Percentiles rank a stretch among this genome's conserved stretches.
These are phyloP conservation scores for Chrysodeixis includens DNA, from an alignment of 2,888 invertebrate species.

Conservation along the genomic window DNA sequence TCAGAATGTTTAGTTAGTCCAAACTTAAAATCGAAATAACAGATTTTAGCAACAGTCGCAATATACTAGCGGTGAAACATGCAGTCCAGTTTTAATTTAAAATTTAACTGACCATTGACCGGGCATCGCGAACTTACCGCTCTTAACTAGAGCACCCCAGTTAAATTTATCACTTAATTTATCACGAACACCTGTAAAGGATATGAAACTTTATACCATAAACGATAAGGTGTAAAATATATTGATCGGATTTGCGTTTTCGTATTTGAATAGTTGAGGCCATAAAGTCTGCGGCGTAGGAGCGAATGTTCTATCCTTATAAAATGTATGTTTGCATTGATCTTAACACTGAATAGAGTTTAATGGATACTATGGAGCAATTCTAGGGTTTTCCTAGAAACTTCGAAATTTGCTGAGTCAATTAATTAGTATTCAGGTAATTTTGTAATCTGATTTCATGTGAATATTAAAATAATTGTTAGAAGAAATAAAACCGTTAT, in stretches of 20 bases:
- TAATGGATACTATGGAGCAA: constrained; percentile 13
- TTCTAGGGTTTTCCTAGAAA: background rate
- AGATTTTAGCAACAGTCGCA: constrained; percentile 7
- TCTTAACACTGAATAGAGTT: constrained; percentile 14
- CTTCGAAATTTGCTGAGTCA: background rate
- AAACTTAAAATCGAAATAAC: background rate
- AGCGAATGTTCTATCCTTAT: constrained; percentile 14
- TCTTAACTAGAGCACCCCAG: constrained; percentile 32
- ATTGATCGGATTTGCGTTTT: constrained; percentile 14
- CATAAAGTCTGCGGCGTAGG: constrained; percentile 19
- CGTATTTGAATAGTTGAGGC: constrained; percentile 39
- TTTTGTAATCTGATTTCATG: background rate
- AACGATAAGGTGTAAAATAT: constrained; percentile 33
- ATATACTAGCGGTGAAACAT: constrained; percentile 13
- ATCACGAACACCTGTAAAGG: constrained; percentile 17
- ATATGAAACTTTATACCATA: constrained; percentile 31
- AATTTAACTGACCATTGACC: constrained; percentile 48
- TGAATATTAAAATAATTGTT: background rate
- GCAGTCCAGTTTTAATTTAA: constrained; percentile 37
- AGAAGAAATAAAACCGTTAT: too few relatives aligned
- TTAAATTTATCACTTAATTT: constrained; percentile 55
- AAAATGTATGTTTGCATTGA: constrained; percentile 24
- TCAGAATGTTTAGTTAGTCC: background rate
- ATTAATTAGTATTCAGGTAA: background rate
- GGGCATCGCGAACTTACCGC: constrained; percentile 29